phyloP scores from a whole-genome alignment of 2,888 invertebrate genomes.

The Agrotis puta region DNA sequence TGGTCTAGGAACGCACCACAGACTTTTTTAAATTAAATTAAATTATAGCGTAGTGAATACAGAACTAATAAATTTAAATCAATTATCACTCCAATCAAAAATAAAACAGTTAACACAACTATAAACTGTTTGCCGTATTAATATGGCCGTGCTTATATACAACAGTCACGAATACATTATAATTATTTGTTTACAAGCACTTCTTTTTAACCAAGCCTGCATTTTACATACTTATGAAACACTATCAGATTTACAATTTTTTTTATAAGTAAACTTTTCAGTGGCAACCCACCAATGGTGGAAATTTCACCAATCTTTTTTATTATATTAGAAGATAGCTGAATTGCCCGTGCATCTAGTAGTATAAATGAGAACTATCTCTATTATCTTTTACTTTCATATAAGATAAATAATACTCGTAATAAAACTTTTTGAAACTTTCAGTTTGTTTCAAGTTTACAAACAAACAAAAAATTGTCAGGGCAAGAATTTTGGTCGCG shows the following conservation, averaged over 20 bases:
- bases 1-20: conserved; percentile 35
- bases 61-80: not conserved
- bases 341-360: not conserved
- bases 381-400: not conserved
- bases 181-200: conserved; percentile 13
- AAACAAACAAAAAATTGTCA: too few relatives aligned
- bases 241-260: not conserved
- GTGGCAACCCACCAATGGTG: too few relatives aligned
- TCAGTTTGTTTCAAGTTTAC: not conserved
- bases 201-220: conserved; percentile 19
- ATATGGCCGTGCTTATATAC: conserved; percentile 10
- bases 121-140: conserved; percentile 16
- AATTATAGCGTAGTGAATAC: not conserved
- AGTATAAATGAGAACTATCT: not conserved
- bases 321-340: not conserved
- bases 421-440: not conserved
- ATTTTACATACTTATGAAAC: not conserved
- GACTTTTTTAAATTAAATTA: too few relatives aligned
- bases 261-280: not conserved
- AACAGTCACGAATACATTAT: conserved; percentile 28
- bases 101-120: conserved; percentile 28
- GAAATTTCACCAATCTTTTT: not conserved
- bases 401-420: not conserved
- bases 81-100: not conserved
- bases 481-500: too few relatives aligned